A percentile compares a stretch with the other conserved stretches of the same genome.
Conservation (phyloP, 2,797 vertebrate species). For the Vespertilio murinus region DNA sequence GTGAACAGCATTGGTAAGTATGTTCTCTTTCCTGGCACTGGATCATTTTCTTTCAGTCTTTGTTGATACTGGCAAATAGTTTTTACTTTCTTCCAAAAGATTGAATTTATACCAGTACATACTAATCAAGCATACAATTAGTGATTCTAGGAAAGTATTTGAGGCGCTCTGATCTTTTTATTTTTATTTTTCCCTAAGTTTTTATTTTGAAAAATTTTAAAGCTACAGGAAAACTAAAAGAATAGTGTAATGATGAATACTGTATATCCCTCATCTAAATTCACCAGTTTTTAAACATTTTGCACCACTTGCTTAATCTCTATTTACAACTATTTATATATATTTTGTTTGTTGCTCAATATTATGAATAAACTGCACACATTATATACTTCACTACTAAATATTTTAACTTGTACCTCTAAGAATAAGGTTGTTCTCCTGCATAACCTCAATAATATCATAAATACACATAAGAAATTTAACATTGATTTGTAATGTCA, state of each 20-base stretch:
- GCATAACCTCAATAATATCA: neutral
- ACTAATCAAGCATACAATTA: conserved; percentile 68
- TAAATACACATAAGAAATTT: neutral
- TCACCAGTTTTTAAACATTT: neutral
- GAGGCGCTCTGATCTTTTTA: conserved; percentile 76
- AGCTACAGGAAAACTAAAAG: neutral
- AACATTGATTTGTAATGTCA: neutral
- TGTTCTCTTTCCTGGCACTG: conserved; percentile 7
- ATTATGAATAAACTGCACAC: neutral
- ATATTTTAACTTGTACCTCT: neutral
- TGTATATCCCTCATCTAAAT: neutral
- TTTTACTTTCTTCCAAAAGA: conserved; percentile 71
- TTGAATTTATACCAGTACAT: conserved; percentile 69
- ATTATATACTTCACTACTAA: neutral
- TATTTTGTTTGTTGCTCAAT: neutral
- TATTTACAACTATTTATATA: neutral
- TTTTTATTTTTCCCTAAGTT: neutral
- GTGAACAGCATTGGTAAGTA: too few species aligned
- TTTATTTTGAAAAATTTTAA: neutral
- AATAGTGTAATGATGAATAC: neutral
- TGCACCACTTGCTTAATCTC: neutral
- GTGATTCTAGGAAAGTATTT: conserved; percentile 75
- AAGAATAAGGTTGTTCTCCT: neutral
- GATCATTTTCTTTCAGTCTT: conserved; percentile 59
- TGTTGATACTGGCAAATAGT: conserved; percentile 54